These are phyloP conservation scores for Sarcophaga caerulescens DNA, from an alignment of 2,888 invertebrate species.

Conservation along the genomic window DNA sequence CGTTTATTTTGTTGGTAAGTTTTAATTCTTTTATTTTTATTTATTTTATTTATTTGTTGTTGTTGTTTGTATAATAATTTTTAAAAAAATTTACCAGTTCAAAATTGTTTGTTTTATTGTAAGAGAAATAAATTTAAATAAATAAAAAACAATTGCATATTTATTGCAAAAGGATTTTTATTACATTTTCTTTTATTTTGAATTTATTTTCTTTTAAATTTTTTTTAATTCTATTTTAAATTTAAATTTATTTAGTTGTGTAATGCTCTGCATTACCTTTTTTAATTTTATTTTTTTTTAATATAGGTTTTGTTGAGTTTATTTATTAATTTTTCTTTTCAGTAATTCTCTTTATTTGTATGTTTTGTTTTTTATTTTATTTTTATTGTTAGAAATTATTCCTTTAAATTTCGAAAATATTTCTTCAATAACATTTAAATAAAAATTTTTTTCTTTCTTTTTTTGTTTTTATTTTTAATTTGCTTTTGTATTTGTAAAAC, in stretches of 20 bases:
- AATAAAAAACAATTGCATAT: no score
- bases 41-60: not conserved
- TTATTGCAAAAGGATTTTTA: no score
- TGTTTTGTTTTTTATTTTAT: slow-evolving; percentile 15
- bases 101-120: not conserved
- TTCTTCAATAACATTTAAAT: not conserved
- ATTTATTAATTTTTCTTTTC: not conserved
- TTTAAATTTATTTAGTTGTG: slow-evolving; percentile 26
- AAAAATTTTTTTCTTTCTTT: not conserved
- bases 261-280: slow-evolving; percentile 50
- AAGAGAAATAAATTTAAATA: not conserved
- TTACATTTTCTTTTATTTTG: no score
- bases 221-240: no score
- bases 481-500: slow-evolving; percentile 38
- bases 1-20: not conserved
- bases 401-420: slow-evolving; percentile 41
- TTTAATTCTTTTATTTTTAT: not conserved
- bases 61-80: slow-evolving; percentile 53
- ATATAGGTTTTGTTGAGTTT: not conserved
- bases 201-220: not conserved
- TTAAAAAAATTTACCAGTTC: slow-evolving; percentile 37
- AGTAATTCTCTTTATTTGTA: slow-evolving; percentile 12
- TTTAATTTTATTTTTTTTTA: slow-evolving; percentile 42
- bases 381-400: slow-evolving; percentile 40
- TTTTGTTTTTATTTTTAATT: not conserved